These are phyloP conservation scores for Dromius quadrimaculatus DNA, from an alignment of 2,888 invertebrate species.

Conservation along the genomic window DNA sequence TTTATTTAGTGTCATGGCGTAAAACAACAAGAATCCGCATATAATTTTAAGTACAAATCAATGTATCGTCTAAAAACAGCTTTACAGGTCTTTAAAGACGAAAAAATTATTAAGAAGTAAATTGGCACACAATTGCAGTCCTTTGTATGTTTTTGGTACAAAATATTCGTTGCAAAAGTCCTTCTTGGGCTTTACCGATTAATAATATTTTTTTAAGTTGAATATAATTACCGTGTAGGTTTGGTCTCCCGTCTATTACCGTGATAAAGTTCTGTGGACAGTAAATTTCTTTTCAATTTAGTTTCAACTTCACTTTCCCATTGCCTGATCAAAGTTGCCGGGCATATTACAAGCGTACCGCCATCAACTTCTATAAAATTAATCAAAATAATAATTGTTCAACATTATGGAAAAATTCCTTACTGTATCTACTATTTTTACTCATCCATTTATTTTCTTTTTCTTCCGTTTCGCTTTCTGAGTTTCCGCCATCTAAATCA, in stretches of 20 bases:
- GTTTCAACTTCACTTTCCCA: conserved; percentile 86
- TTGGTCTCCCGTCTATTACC: conserved; percentile 79
- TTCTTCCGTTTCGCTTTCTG: conserved; percentile 59
- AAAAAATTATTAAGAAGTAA: no score
- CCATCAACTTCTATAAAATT: conserved; percentile 69
- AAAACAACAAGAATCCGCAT: no score
- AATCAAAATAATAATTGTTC: conserved; percentile 31
- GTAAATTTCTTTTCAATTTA: conserved; percentile 72
- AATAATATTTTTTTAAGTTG: no score
- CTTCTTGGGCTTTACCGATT: conserved; percentile 60
- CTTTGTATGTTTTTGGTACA: no score
- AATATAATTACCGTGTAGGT: conserved; percentile 63
- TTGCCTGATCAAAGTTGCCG: conserved; percentile 90
- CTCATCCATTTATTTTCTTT: conserved; percentile 57
- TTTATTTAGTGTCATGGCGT: no score
- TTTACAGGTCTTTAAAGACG: no score
- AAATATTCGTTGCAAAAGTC: conserved; percentile 6
- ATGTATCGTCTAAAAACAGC: no score
- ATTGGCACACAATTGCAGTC: no score
- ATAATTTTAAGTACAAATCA: no score
- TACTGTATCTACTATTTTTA: conserved; percentile 52
- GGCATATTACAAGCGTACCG: conserved; percentile 91
- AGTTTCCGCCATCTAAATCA: conserved; percentile 62
- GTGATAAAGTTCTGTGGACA: conserved; percentile 82
- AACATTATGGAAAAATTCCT: conserved; percentile 49